A percentile compares a stretch with the other conserved stretches of the same genome.
Evolutionary conservation across 2,797 vertebrate genomes (phyloP).

Genomic region (Sorex maritimensis): DNA sequence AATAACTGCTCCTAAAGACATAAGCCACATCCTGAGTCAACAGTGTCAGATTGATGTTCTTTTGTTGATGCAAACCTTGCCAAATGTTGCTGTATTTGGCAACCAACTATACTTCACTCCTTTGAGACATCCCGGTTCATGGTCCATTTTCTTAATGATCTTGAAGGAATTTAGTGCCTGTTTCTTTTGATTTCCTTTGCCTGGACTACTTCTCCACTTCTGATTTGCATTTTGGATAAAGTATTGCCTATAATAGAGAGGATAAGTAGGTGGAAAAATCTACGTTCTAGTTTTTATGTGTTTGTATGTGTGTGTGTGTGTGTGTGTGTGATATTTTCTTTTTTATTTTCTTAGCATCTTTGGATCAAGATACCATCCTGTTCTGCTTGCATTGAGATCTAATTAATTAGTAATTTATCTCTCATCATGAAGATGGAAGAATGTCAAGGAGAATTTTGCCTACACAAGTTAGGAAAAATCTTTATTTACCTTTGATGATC

Average conservation of each 20-base stretch:
- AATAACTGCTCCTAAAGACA: neutral
- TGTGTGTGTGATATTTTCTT: neutral
- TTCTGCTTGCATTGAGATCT: neutral
- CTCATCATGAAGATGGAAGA: neutral
- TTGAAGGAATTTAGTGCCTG: slow-evolving; percentile 35
- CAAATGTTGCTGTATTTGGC: neutral
- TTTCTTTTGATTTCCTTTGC: neutral
- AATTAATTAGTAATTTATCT: neutral
- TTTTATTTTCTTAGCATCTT: neutral
- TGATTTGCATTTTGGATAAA: slow-evolving; percentile 10
- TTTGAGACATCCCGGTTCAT: neutral
- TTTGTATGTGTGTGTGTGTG: too few relatives aligned
- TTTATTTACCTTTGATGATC: slow-evolving; percentile 51
- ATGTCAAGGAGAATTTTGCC: neutral
- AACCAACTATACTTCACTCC: neutral
- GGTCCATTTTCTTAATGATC: slow-evolving; percentile 23
- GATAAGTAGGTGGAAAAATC: rapidly evolving
- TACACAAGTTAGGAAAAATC: neutral
- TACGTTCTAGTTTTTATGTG: neutral
- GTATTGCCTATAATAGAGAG: neutral
- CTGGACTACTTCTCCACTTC: slow-evolving; percentile 3
- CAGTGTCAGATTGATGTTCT: neutral
- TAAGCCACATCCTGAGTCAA: neutral
- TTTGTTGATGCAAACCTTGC: slow-evolving; percentile 13
- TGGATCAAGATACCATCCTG: neutral